Evolutionary conservation across 2,113 vertebrate genomes (phyloP).

Genomic region (Tautogolabrus adspersus): DNA sequence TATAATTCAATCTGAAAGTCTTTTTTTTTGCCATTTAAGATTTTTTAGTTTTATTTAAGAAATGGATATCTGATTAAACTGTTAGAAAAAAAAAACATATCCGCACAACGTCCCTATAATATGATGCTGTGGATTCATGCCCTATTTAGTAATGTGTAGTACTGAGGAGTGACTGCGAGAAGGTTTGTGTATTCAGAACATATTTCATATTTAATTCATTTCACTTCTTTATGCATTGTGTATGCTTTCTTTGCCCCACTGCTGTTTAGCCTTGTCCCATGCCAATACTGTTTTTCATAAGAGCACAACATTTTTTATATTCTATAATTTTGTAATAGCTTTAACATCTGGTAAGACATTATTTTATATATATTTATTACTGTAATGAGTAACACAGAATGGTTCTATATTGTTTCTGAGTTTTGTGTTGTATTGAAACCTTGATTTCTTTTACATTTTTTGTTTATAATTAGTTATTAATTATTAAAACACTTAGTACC

Average conservation of each 20-base stretch:
- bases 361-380: too few relatives aligned
- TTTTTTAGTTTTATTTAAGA: background rate
- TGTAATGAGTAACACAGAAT: too few relatives aligned
- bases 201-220: constrained; percentile 31
- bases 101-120: too few relatives aligned
- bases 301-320: background rate
- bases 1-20: too few relatives aligned
- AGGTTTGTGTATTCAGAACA: background rate
- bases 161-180: background rate
- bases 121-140: background rate
- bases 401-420: too few relatives aligned
- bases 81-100: too few relatives aligned
- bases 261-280: background rate
- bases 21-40: too few relatives aligned
- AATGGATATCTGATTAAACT: background rate
- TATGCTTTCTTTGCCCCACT: background rate
- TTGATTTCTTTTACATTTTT: background rate
- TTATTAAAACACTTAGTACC: background rate
- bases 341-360: too few relatives aligned
- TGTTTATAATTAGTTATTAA: background rate
- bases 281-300: background rate
- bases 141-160: background rate
- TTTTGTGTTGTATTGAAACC: background rate
- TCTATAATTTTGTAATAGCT: background rate
- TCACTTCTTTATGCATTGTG: constrained; percentile 40